Base-by-base conservation (phyloP, 2,888 invertebrate genomes). In the Microchrysa polita region DNA sequence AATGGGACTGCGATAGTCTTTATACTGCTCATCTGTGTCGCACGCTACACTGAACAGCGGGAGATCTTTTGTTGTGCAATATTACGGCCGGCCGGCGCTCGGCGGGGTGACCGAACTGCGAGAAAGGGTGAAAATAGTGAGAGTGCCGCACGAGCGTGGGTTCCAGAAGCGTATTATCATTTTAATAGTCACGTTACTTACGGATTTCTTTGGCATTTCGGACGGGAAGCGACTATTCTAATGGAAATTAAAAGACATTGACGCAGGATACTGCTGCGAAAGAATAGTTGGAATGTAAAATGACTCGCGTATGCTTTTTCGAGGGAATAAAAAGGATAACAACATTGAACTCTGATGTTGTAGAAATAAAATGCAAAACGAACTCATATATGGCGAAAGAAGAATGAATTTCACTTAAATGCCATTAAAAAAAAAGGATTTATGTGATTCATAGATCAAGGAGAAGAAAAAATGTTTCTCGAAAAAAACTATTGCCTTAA, bases 221-320 rank as follows among this genome's bases (percentile, higher is more conserved):
- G 42, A 55, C 14, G 42, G 12, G 18, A 1, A 23, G 18, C 27
- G 40, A 22, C 55, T 55, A 69, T 69, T 69, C 53, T 55, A 22
- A 69, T 69, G 69, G 69, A 69, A 69, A 69, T 69, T 69, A 69
- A 55, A n/a, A 57, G n/a, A 34, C 27, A 34, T 34, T 34, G 27
- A 34, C n/a, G n/a, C 20, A 40, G 2, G 42, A 42, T 52, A 27
- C 22, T 20, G 42, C 69, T 69, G 69, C 10, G 69, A 69, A 18
- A 40, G 23, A n/a, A n/a, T 63, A 40, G 40, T 40, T 63, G n/a
- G 42, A 34, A 16, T 16, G 5, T 20, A 12, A 48, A 48, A n/a
- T 48, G 48, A 12, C 16, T 48, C n/a, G 48, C 27, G 27, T 34
- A 5, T 34, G 27, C 27, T 34, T 34, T 7, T 34, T 2, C 27